phyloP scores from a whole-genome alignment of 2,797 vertebrate genomes.

The Fratercula arctica region DNA sequence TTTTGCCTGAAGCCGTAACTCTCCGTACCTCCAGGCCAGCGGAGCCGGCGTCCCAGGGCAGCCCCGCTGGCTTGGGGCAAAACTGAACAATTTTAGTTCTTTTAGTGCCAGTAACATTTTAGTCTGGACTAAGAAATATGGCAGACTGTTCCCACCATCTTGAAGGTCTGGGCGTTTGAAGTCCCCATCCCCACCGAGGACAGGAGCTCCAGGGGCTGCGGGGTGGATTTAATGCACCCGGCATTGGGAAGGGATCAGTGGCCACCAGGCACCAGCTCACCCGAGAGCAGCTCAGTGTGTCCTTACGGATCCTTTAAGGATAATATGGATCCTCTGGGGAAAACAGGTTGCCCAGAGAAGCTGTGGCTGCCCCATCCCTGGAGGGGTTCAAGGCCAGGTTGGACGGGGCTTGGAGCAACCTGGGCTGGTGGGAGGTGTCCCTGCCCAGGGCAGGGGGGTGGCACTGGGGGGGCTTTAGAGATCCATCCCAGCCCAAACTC shows the following conservation, averaged over 20 bases:
- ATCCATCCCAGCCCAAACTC: not conserved
- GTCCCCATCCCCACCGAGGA: rapidly evolving
- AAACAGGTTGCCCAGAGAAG: not conserved
- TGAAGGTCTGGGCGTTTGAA: rapidly evolving
- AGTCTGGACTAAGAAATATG: rapidly evolving
- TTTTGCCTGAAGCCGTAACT: rapidly evolving
- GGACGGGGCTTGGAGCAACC: not conserved
- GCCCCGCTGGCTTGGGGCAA: rapidly evolving
- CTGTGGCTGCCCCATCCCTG: not conserved
- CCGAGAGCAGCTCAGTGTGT: rapidly evolving
- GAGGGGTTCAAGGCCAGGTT: not conserved
- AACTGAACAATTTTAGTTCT: rapidly evolving
- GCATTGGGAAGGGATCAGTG: rapidly evolving
- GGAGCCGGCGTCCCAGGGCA: rapidly evolving
- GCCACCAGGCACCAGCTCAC: rapidly evolving
- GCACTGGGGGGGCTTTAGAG: not conserved
- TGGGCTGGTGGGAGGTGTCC: not conserved
- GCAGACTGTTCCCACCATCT: rapidly evolving
- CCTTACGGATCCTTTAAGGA: rapidly evolving
- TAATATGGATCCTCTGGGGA: not conserved
- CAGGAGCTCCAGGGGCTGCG: rapidly evolving
- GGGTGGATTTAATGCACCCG: rapidly evolving
- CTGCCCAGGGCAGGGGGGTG: not conserved
- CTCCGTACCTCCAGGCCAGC: not conserved
- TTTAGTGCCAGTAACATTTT: rapidly evolving